phyloP scores from a whole-genome alignment of 2,113 vertebrate species.

The Menura novaehollandiae region DNA sequence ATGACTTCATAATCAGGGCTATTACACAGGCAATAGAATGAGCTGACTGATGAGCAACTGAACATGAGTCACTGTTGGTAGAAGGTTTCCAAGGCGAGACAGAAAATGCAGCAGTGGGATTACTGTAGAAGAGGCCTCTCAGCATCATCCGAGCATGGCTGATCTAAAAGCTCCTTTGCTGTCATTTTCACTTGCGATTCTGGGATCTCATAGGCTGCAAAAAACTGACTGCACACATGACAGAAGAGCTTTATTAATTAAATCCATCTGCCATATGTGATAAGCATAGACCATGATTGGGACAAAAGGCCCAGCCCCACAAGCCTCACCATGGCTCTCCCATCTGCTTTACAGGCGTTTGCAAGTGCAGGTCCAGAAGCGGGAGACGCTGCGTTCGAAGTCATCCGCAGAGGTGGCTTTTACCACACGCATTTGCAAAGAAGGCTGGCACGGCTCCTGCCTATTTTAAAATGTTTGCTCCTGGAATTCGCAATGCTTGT shows the following conservation, averaged over 20 bases:
- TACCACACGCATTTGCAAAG: not conserved
- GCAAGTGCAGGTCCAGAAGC: not conserved
- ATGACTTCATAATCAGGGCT: not conserved
- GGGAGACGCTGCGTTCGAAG: accelerated
- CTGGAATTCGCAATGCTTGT: conserved; percentile 49
- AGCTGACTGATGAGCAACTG: not conserved
- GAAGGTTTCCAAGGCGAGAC: not conserved
- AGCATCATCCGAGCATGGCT: not conserved
- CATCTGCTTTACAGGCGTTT: not conserved
- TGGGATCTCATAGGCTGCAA: not conserved
- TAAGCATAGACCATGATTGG: not conserved
- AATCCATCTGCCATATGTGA: not conserved
- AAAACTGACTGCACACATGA: not conserved
- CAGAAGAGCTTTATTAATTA: conserved; percentile 20
- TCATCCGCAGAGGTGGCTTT: not conserved
- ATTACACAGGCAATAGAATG: not conserved
- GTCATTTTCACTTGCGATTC: not conserved
- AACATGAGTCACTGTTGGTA: not conserved
- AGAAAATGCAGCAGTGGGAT: not conserved
- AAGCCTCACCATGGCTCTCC: not conserved
- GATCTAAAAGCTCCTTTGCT: not conserved
- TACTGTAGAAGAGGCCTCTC: not conserved
- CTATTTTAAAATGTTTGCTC: conserved; percentile 25
- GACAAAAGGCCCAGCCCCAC: not conserved
- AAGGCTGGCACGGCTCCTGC: not conserved